Base-by-base conservation (phyloP, 2,113 vertebrate species). In the Empidonax traillii region DNA sequence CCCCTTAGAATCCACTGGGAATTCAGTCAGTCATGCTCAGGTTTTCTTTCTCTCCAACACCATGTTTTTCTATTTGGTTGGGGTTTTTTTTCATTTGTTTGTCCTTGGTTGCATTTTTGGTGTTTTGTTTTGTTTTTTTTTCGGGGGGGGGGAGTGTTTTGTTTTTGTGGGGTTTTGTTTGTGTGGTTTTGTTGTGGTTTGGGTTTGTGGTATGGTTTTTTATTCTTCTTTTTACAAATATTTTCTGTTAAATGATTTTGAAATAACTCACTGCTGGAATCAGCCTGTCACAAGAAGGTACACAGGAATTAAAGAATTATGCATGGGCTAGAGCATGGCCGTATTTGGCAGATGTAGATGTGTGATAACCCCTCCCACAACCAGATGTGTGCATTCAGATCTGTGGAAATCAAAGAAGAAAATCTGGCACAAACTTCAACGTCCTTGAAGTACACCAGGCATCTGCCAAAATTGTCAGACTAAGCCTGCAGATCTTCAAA, bases 381-480 rank as follows among this genome's bases (percentile, higher is more conserved):
- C 93, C 97, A 97, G 96, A 97, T 97, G 96, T 95, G 92, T 87
- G 89, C 84, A 96, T 93, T 94, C 93, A 94, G 94, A 96, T 97
- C 94, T 67, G 90, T 63, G 47, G 94, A 92, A 96, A 97, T 97
- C 95, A 97, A 97, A 97, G 96, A 81, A 68, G 61, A 82, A 80
- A 87, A 89, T 91, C 49, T 97, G 97, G 97, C 96, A 96, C 65
- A 43, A 92, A 74, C 91, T 92, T 92, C 84, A 96, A 81, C 20
- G 76, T 56, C 95, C 94, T 97, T 97, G 95, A 96, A 95, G 79
- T 71, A 67, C 17, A 96, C 82, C 63, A 66, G 52, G 28, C 68
- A 69, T 69, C 94, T 97, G 96, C 96, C 96, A 97, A 94, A 95
- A 93, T 65, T 83, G 69, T 97, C 94, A 90, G 86, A 91, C 87